A percentile compares a stretch with the other conserved stretches of the same genome.
These are phyloP conservation scores for Monochamus alternatus DNA, from an alignment of 2,888 invertebrate species.

Conservation along the genomic window DNA sequence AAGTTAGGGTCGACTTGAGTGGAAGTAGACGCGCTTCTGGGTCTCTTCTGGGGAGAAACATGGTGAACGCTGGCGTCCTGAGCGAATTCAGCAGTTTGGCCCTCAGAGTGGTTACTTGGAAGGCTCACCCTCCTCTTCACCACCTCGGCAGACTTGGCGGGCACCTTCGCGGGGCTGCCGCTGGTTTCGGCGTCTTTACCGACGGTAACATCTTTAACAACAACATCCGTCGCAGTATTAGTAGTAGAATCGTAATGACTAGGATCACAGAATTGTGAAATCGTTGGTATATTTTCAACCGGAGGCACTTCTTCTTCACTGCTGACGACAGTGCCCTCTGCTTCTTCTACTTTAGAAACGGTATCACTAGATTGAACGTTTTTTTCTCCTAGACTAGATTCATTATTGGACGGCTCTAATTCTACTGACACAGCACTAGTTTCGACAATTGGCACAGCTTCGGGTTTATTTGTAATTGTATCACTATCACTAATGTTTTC, in stretches of 20 bases:
- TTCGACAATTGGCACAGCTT: constrained; percentile 68
- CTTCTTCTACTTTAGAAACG: constrained; percentile 55
- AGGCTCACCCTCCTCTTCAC: constrained; percentile 75
- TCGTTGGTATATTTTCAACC: constrained; percentile 78
- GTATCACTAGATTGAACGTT: constrained; percentile 60
- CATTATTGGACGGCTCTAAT: constrained; percentile 71
- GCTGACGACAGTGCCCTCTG: constrained; percentile 49
- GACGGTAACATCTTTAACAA: constrained; percentile 55
- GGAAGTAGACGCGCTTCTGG: constrained; percentile 85
- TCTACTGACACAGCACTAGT: constrained; percentile 72
- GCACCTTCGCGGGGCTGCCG: constrained; percentile 48
- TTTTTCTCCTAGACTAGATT: constrained; percentile 67
- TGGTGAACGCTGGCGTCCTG: constrained; percentile 68
- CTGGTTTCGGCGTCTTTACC: constrained; percentile 38
- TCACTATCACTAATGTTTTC: constrained; percentile 60
- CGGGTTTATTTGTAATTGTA: constrained; percentile 60
- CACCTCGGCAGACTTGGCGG: constrained; percentile 48
- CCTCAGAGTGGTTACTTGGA: constrained; percentile 70
- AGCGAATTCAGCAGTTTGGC: constrained; percentile 59
- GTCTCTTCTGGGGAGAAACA: constrained; percentile 80
- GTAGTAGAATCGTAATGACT: constrained; percentile 70
- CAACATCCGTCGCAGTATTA: constrained; percentile 54
- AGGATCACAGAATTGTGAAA: constrained; percentile 84
- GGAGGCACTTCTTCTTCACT: constrained; percentile 64
- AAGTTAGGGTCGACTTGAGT: constrained; percentile 90